Percentiles rank a stretch among this genome's conserved stretches.
phyloP scores from a whole-genome alignment of 2,888 invertebrate species.

The Isotomurus palustris region DNA sequence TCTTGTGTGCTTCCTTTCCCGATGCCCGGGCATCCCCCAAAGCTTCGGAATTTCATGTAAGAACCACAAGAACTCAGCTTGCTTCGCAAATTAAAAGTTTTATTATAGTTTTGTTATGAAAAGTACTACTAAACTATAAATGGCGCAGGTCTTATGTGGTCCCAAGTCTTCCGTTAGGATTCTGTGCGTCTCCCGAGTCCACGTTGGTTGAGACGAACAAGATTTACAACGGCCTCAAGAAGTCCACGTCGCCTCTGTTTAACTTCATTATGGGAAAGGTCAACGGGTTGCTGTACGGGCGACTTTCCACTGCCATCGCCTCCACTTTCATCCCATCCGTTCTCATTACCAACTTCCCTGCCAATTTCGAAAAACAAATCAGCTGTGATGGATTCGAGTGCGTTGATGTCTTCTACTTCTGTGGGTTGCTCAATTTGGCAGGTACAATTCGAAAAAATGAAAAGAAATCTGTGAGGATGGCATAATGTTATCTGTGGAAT shows the following conservation, averaged over 20 bases:
- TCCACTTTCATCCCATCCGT: not conserved
- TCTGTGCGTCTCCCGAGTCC: not conserved
- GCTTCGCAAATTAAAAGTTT: no score
- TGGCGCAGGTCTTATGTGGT: not conserved
- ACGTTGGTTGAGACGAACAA: not conserved
- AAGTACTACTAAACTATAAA: not conserved
- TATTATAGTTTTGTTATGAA: not conserved
- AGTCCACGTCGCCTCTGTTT: not conserved
- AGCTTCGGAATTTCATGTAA: constrained; percentile 30
- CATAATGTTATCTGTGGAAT: no score
- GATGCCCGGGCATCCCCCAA: constrained; percentile 19
- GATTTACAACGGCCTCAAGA: not conserved
- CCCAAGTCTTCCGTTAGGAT: not conserved
- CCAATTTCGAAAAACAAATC: not conserved
- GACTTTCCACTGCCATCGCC: not conserved
- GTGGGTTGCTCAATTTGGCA: not conserved
- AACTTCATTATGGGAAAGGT: not conserved
- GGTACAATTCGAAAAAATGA: not conserved
- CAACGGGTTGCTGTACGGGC: not conserved
- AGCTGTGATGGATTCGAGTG: not conserved
- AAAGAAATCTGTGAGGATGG: no score
- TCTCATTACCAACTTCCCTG: not conserved
- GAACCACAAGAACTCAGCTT: no score
- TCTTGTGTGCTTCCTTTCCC: constrained; percentile 22
- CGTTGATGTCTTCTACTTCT: not conserved